Base-by-base conservation (phyloP, 2,113 vertebrate species). In the Genyomyrus donnyi region DNA sequence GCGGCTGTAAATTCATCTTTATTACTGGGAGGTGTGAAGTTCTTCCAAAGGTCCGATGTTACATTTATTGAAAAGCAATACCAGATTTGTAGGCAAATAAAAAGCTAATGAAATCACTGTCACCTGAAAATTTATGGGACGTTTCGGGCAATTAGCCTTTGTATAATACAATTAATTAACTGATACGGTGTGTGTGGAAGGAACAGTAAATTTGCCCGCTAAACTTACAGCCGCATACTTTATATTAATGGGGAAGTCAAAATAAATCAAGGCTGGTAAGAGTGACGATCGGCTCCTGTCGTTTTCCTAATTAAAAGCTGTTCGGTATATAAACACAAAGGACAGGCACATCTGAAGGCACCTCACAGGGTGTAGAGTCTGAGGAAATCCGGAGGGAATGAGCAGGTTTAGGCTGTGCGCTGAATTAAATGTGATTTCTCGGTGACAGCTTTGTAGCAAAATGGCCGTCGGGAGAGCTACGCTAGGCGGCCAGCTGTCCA, bases 1-100 rank as follows among this genome's bases (percentile, higher is more conserved):
- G 31, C 11, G 80, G 35, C 42, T 89, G 35, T 89, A 27, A 62
- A 46, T 89, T 85, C 17, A 85, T 46, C 80, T 85, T 89, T 89
- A 46, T 89, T 56, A 39, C 35, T 56, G 62, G 15, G 50, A 42
- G 88, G 35, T 52, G 39, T 89, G 11, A 6, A 46, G 48, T 84
- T 48, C 53, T 50, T 83, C 77, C 21, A 48, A 88, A 70, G 62
- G 88, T 35, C 62, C 88, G 45, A 48, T 46, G 88, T 13, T 49
- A 42, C 45, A 88, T 88, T 88, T 39, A 74, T 50, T 49, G 45
- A 49, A 42, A 39, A 45, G 49, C 35, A 53, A 56, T 80, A 48
- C 19, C 4, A 84, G 10, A 48, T 13, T 45, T 24, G 45, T 83
- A 46, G 49, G 56, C 10, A 83, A 83, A 80, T 66, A 83, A 80